Base-by-base conservation (phyloP, 2,113 vertebrate genomes). In the Centropus unirufus region DNA sequence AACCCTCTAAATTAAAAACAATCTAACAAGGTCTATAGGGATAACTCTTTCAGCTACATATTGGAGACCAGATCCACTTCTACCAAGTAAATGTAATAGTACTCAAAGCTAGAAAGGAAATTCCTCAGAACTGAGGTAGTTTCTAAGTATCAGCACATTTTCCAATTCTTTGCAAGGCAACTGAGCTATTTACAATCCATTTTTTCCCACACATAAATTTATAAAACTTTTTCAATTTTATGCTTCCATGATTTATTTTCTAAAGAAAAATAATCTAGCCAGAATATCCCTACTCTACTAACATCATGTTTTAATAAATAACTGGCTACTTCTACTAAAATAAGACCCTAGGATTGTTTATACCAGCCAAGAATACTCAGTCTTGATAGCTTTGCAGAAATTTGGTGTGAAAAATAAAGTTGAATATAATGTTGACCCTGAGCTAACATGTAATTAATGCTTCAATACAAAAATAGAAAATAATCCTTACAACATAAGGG, bases 101-200 rank as follows among this genome's bases (percentile, higher is more conserved):
- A 95, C 95, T 96, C 95, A 97, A 97, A 97, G 96, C 96, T 96
- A 97, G 94, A 98, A 98, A 98, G 98, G 96, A 98, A 98, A 98
- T 98, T 97, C 98, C 98, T 98, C 97, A 97, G 96, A 95, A 97
- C 96, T 98, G 98, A 98, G 98, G 97, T 98, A 97, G 97, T 98
- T 98, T 98, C 97, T 97, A 98, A 98, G 91, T 94, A 97, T 98
- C 96, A 96, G 97, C 97, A 98, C 95, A 97, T 96, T 97, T 97
- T 97, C 97, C 97, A 97, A 96, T 92, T 95, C 97, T 96, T 98
- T 2, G 15, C 96, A 98, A 98, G 95, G 95, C 96, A 96, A 97
- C 95, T 96, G 90, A 95, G 97, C 95, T 98, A 98, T 97, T 98
- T 98, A 98, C 97, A 98, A 96, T 94, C 87, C 95, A 95, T 96